Conservation (phyloP, 1,140 invertebrate genomes). For the Diprion similis region DNA sequence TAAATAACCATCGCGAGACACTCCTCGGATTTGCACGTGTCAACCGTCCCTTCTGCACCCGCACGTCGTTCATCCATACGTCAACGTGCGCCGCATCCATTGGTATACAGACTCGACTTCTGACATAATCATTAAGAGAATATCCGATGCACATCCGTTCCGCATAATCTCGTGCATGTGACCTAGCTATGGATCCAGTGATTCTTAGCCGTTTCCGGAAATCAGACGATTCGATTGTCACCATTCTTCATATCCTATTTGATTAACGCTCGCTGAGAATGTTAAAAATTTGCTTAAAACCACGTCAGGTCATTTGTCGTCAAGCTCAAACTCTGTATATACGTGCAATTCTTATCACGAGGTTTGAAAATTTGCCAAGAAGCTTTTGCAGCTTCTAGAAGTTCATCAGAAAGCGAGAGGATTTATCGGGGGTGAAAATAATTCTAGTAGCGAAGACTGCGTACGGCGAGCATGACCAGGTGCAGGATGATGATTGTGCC, state of each 20-base stretch:
- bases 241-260: not conserved
- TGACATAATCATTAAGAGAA: conserved; percentile 5
- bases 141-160: not conserved
- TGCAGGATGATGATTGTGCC: not conserved
- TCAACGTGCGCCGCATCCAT: conserved; percentile 13
- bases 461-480: too few relatives aligned
- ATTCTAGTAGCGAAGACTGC: too few relatives aligned
- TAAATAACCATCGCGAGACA: conserved; percentile 37
- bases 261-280: conserved; percentile 10
- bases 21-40: not conserved
- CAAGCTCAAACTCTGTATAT: too few relatives aligned
- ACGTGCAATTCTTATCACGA: too few relatives aligned
- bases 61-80: conserved; percentile 28
- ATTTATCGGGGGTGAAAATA: too few relatives aligned
- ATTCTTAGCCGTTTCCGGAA: not conserved
- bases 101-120: not conserved
- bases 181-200: too few relatives aligned
- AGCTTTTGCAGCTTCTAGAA: too few relatives aligned
- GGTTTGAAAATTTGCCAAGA: too few relatives aligned
- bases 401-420: too few relatives aligned
- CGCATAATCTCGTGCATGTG: not conserved
- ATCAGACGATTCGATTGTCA: not conserved
- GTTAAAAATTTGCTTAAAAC: too few relatives aligned
- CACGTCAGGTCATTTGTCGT: too few relatives aligned
- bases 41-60: conserved; percentile 31